Evolutionary conservation across 2,113 vertebrate genomes (phyloP).

Genomic region (Coryphaenoides rupestris): DNA sequence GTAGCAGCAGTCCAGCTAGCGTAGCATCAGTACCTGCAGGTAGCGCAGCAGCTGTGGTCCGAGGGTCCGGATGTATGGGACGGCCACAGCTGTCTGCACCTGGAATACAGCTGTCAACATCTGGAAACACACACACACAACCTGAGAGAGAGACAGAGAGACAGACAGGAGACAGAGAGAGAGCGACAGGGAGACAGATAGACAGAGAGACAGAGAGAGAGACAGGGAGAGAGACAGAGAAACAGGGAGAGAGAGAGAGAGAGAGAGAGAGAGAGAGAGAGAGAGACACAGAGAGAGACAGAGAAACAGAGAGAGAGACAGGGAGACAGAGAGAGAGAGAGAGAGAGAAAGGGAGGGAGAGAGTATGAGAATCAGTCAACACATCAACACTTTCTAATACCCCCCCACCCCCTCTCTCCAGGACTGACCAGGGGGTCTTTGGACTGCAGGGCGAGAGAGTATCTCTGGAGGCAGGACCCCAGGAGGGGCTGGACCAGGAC

Average conservation of each 20-base stretch:
- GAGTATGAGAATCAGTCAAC: too few relatives aligned
- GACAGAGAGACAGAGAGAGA: not conserved
- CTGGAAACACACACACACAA: constrained; percentile 81
- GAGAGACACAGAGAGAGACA: too few relatives aligned
- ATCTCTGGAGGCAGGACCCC: constrained; percentile 76
- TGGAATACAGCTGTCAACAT: constrained; percentile 86
- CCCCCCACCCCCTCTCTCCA: too few relatives aligned
- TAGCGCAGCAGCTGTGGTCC: constrained; percentile 75
- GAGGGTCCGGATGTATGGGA: constrained; percentile 83
- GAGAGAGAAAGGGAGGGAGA: too few relatives aligned
- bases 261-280: too few relatives aligned
- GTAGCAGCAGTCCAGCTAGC: not conserved
- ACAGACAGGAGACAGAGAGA: not conserved
- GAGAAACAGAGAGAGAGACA: too few relatives aligned
- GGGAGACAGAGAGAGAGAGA: too few relatives aligned
- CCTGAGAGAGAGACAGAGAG: constrained; percentile 58
- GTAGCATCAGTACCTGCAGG: constrained; percentile 55
- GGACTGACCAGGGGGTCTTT: constrained; percentile 82
- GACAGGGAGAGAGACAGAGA: not conserved
- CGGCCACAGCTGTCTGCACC: constrained; percentile 72
- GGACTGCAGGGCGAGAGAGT: constrained; percentile 75
- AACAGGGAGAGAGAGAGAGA: not conserved
- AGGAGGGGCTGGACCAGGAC: constrained; percentile 76
- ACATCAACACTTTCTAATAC: too few relatives aligned
- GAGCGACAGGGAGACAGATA: not conserved